Conservation (phyloP, 2,888 invertebrate species). For the Bimastos eiseni region DNA sequence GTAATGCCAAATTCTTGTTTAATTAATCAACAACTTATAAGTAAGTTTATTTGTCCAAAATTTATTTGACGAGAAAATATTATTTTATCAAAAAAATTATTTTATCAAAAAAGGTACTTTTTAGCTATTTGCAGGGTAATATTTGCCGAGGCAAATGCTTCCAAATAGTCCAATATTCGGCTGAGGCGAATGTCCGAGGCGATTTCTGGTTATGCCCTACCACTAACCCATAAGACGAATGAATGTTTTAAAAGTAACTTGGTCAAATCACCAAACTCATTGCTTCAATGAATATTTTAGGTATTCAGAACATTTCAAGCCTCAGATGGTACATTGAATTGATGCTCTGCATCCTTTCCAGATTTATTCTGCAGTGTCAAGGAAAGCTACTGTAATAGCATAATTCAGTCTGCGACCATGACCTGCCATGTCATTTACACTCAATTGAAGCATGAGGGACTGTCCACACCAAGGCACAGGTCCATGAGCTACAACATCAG, state of each 20-base stretch:
- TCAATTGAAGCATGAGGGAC: not conserved
- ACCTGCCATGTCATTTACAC: not conserved
- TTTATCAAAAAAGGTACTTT: too few species aligned
- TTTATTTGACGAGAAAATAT: too few species aligned
- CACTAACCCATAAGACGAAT: not conserved
- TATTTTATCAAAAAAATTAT: too few species aligned
- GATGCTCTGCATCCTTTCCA: not conserved
- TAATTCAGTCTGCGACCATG: not conserved
- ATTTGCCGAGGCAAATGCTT: too few species aligned
- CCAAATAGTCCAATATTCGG: too few species aligned
- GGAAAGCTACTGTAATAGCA: not conserved
- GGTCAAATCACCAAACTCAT: not conserved
- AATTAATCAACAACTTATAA: too few species aligned
- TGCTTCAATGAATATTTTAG: constrained; percentile 13
- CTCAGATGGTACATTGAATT: not conserved
- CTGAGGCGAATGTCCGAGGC: too few species aligned
- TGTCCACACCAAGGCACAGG: not conserved
- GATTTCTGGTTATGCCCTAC: too few species aligned
- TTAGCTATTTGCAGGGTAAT: too few species aligned
- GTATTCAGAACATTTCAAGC: not conserved
- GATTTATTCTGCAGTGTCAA: not conserved
- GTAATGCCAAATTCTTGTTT: too few species aligned
- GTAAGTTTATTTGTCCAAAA: too few species aligned
- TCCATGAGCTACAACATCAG: not conserved
- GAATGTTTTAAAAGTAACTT: not conserved